Evolutionary conservation across 2,888 invertebrate genomes (phyloP).

Genomic region (Nudaria mundana): DNA sequence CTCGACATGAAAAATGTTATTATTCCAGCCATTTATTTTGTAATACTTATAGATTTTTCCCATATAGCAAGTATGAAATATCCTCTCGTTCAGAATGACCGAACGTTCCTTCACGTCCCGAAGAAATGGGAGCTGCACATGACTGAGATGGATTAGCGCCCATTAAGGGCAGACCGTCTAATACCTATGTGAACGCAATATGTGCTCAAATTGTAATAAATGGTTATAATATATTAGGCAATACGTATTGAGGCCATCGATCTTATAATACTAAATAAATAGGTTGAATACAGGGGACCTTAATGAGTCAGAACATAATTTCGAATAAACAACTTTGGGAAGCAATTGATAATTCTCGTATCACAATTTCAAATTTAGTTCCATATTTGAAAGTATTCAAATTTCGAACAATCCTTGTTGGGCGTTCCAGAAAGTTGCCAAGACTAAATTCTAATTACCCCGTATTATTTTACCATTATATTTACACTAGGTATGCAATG

Average conservation of each 20-base stretch:
- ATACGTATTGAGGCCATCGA: slow-evolving; percentile 14
- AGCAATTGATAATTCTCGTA: background rate
- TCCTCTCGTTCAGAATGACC: slow-evolving; percentile 29
- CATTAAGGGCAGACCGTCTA: slow-evolving; percentile 40
- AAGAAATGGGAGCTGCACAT: slow-evolving; percentile 42
- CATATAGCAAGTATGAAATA: slow-evolving; percentile 25
- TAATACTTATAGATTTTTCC: slow-evolving; percentile 16
- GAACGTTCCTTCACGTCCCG: slow-evolving; percentile 33
- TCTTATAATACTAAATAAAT: background rate
- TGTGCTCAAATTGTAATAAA: slow-evolving; percentile 31
- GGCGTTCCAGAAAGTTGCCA: too few species aligned
- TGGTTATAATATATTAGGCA: slow-evolving; percentile 16
- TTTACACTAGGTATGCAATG: too few species aligned
- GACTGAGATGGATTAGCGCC: slow-evolving; percentile 52
- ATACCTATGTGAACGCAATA: slow-evolving; percentile 30
- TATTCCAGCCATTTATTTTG: slow-evolving; percentile 16
- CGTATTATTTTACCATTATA: too few species aligned
- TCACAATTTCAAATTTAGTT: background rate
- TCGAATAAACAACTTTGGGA: background rate
- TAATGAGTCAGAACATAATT: background rate
- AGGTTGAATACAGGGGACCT: background rate
- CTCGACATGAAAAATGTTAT: background rate
- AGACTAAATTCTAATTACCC: too few species aligned
- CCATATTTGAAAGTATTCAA: background rate
- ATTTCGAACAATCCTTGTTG: too few species aligned